These are phyloP conservation scores for Puma concolor DNA, from an alignment of 2,113 vertebrate species.

Conservation along the genomic window DNA sequence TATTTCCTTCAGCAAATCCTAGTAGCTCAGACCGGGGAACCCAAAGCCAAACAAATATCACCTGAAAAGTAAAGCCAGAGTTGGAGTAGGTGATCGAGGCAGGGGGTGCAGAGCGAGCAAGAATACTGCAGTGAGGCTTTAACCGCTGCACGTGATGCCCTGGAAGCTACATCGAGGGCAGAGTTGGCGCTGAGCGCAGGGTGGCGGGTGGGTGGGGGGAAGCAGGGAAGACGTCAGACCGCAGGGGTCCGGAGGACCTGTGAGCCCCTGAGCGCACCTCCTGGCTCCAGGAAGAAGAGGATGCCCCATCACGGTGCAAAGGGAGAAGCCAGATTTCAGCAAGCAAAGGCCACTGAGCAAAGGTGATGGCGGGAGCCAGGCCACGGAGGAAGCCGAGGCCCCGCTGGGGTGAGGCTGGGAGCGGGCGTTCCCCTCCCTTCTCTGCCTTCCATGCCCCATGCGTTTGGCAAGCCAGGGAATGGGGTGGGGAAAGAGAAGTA, in stretches of 20 bases:
- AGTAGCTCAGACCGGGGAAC: neutral
- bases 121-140: neutral
- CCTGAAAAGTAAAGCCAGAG: neutral
- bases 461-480: neutral
- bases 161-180: neutral
- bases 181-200: fast-evolving
- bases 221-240: neutral
- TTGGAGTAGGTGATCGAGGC: neutral
- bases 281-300: neutral
- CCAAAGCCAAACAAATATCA: neutral
- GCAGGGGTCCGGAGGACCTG: neutral
- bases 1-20: neutral
- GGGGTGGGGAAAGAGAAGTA: neutral
- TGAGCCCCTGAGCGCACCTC: neutral
- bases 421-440: neutral
- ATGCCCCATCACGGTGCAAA: neutral
- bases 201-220: neutral
- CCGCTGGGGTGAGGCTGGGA: neutral
- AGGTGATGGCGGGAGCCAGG: neutral
- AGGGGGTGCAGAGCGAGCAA: neutral
- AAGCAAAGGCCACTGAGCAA: neutral
- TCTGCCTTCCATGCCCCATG: neutral
- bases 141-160: fast-evolving
- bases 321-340: neutral
- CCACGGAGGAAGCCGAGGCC: neutral